Percentiles rank a stretch among this genome's conserved stretches.
These are phyloP conservation scores for Nothocercus nigrocapillus DNA, from an alignment of 2,113 vertebrate species.

Conservation along the genomic window DNA sequence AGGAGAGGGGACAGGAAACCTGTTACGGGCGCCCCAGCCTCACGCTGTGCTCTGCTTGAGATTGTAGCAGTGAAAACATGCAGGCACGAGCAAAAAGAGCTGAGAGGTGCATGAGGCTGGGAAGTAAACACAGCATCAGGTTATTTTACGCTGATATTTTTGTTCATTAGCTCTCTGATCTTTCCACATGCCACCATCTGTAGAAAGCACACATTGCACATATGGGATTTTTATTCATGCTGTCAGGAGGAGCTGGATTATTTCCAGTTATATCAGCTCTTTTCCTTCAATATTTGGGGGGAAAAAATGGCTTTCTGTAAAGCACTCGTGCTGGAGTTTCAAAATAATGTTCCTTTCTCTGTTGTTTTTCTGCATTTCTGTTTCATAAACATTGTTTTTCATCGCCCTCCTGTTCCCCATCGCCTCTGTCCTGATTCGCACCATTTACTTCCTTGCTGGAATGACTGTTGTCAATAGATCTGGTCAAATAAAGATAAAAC, in stretches of 20 bases:
- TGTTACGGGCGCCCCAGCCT: background rate
- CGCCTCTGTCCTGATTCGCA: background rate
- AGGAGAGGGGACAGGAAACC: background rate
- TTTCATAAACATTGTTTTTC: conserved; percentile 1
- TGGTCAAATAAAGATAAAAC: conserved; percentile 27
- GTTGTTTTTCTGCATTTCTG: background rate
- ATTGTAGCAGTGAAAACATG: background rate
- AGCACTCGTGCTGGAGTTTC: background rate
- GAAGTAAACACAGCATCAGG: background rate
- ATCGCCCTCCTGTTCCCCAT: background rate
- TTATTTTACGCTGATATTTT: background rate
- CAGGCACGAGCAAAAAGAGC: background rate
- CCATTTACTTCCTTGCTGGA: background rate
- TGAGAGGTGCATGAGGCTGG: background rate
- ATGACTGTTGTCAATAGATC: background rate
- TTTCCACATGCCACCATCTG: conserved; percentile 47
- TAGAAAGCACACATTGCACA: conserved; percentile 12
- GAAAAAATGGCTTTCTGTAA: background rate
- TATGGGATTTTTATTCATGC: conserved; percentile 15
- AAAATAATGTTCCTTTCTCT: background rate
- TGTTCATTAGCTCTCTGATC: conserved; percentile 13
- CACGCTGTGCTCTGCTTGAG: background rate
- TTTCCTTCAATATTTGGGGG: background rate
- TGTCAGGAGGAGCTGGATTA: background rate
- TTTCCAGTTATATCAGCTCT: background rate